Conservation (phyloP, 2,113 vertebrate species). For the Glaucomys volans region DNA sequence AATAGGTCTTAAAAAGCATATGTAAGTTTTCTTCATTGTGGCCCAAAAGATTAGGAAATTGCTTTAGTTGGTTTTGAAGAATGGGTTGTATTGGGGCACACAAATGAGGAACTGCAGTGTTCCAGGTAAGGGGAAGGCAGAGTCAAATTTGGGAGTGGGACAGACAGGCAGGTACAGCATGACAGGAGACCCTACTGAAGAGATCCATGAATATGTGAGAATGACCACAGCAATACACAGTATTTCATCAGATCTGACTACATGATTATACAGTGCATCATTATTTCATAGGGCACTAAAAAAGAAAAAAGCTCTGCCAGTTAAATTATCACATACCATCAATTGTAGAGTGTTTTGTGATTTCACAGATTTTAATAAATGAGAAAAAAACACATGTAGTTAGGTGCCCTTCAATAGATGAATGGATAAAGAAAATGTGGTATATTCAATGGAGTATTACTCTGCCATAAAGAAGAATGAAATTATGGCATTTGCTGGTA, state of each 20-base stretch:
- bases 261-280: background rate
- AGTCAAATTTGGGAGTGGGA: background rate
- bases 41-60: background rate
- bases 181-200: background rate
- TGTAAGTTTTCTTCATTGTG: slow-evolving; percentile 10
- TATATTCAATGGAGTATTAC: no score
- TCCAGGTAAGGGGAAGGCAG: background rate
- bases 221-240: background rate
- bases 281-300: background rate
- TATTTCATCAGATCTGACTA: background rate
- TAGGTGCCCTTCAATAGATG: no score
- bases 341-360: background rate
- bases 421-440: no score
- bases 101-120: background rate
- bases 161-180: background rate
- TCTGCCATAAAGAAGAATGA: no score
- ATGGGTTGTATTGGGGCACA: background rate
- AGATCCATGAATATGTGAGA: background rate
- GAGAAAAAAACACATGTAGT: no score
- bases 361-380: background rate
- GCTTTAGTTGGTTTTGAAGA: slow-evolving; percentile 25
- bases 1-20: background rate
- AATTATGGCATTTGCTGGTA: no score
- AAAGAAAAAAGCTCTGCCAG: background rate
- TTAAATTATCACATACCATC: background rate